Conservation (phyloP, 1,140 invertebrate species). For the roundworm (Caenorhabditis elegans) region WBcel235 BX284604.4:8507001-8507500, state of each 20-base stretch:
- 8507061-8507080: no score
- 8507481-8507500: no score
- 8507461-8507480: no score
- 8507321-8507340: not conserved
- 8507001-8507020: conserved; percentile 2
- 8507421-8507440: no score
- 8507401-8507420: not conserved
- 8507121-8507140: not conserved
- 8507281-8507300: not conserved
- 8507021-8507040: not conserved
- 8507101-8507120: not conserved
- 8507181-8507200: not conserved
- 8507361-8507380: not conserved
- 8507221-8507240: not conserved
- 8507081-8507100: not conserved
- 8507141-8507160: not conserved
- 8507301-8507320: not conserved
- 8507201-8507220: not conserved
- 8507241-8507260: not conserved
- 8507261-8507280: not conserved
- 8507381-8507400: no score
- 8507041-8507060: no score
- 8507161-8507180: not conserved
- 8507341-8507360: no score
- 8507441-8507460: no score